Evolutionary conservation across 2,888 invertebrate species (phyloP).

Genomic region (Archips crataeganus): DNA sequence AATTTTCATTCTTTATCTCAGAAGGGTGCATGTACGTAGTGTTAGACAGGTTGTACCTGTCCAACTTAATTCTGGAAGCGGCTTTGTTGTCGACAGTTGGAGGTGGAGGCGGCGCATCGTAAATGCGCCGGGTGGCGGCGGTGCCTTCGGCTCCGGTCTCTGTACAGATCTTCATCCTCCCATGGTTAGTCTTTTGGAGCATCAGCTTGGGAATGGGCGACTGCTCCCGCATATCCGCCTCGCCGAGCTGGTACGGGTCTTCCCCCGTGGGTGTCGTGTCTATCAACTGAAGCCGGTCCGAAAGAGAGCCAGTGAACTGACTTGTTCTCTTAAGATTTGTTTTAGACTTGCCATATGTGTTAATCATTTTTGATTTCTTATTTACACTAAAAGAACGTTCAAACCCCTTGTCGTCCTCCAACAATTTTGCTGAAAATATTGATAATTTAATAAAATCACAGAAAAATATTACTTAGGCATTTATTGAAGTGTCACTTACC

Average conservation of each 20-base stretch:
- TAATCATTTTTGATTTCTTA: slow-evolving; percentile 73
- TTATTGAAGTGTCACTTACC: slow-evolving; percentile 49
- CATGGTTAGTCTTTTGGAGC: slow-evolving; percentile 73
- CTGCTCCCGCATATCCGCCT: slow-evolving; percentile 79
- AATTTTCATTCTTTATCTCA: slow-evolving; percentile 55
- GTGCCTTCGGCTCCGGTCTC: slow-evolving; percentile 52
- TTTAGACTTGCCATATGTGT: slow-evolving; percentile 68
- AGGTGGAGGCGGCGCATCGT: slow-evolving; percentile 56
- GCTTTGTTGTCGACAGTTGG: slow-evolving; percentile 50
- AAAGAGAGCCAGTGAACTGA: slow-evolving; percentile 70
- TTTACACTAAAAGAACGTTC: slow-evolving; percentile 63
- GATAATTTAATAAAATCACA: background rate
- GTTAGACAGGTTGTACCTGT: slow-evolving; percentile 57
- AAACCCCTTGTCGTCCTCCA: slow-evolving; percentile 60
- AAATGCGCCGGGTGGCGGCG: slow-evolving; percentile 58
- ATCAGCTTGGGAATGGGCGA: slow-evolving; percentile 80
- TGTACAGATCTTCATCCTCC: slow-evolving; percentile 64
- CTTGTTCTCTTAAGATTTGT: slow-evolving; percentile 57
- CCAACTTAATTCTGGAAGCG: slow-evolving; percentile 52
- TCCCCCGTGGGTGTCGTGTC: slow-evolving; percentile 79
- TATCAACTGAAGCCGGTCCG: slow-evolving; percentile 73
- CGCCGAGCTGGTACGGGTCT: slow-evolving; percentile 78
- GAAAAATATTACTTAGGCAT: background rate
- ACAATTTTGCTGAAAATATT: slow-evolving; percentile 58
- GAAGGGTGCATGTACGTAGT: slow-evolving; percentile 51